Evolutionary conservation across 2,113 vertebrate genomes (phyloP), one percentile per base, ranked within the genome.

Genomic region (Ammospiza caudacuta): DNA sequence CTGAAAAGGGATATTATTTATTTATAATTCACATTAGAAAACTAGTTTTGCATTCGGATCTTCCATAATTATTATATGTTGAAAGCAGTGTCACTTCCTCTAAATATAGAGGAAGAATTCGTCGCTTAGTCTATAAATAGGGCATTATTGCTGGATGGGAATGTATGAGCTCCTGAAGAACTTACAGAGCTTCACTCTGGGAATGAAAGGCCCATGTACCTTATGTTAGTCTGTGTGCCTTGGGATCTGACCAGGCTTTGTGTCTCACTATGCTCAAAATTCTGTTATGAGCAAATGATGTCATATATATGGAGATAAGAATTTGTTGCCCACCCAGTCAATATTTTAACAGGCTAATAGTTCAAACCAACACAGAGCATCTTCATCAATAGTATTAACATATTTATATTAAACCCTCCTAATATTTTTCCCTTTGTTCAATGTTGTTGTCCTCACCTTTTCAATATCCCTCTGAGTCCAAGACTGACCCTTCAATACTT

Each of bases 1-100:
- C 49, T 93, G 73, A 88, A 94, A 95, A 86, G 33, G 6, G 39
- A 22, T 86, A 87, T 75, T 86, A 37, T 81, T 63, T 87, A 70
- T 46, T 88, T 89, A 64, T 72, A 72, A 77, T 67, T 78, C 27
- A 49, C 88, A 75, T 78, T 66, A 83, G 59, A 90, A 95, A 88
- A 93, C 63, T 10, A 49, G 17, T 46, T 89, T 83, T 90, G 29
- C 49, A 64, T 90, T 92, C 6, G 12, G 68, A 59, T 37, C 2
- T 35, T 29, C 21, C 16, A 28, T 83, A 83, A 83, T 93, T 70
- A 83, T n/a, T 63, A 18, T 25, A 44, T 67, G 13, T 62, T 85
- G 62, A 88, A 95, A 69, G 35, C 13, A 24, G 22, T 46, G 18
- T 46, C 51, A 76, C 78, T 94, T 88, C 23, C 23, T 77, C 39